phyloP scores from a whole-genome alignment of 2,797 vertebrate species.

The Anas acuta region DNA sequence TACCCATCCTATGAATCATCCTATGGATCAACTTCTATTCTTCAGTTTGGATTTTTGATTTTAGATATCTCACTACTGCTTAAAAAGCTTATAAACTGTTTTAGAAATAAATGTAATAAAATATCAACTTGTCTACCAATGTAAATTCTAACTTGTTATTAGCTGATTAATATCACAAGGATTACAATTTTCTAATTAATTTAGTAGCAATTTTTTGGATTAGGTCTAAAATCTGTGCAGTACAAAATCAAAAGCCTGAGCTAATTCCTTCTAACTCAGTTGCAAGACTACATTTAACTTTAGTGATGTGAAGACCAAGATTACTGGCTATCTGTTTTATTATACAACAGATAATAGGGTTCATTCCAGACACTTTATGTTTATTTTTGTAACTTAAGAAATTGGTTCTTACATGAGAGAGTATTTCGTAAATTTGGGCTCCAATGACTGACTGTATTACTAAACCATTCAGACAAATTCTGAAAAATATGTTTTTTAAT shows the following conservation, averaged over 20 bases:
- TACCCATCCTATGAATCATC: neutral
- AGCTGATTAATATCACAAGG: neutral
- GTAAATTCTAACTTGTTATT: neutral
- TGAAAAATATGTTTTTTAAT: neutral
- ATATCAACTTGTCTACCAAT: neutral
- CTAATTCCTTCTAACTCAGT: neutral
- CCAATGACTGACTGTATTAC: neutral
- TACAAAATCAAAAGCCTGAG: neutral
- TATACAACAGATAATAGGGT: neutral
- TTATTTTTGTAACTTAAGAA: neutral
- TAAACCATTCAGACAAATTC: neutral
- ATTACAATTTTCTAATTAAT: neutral
- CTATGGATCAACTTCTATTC: neutral
- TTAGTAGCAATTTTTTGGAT: neutral
- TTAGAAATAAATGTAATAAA: neutral
- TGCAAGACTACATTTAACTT: neutral
- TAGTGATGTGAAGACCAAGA: neutral
- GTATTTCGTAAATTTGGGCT: neutral
- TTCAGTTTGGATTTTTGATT: neutral
- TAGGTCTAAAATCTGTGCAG: neutral
- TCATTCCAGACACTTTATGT: neutral
- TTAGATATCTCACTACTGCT: neutral
- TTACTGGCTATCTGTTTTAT: neutral
- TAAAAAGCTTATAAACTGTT: neutral
- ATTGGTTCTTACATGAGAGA: neutral